Evolutionary conservation across 2,888 invertebrate genomes (phyloP).

Genomic region (Campoletis raptor): DNA sequence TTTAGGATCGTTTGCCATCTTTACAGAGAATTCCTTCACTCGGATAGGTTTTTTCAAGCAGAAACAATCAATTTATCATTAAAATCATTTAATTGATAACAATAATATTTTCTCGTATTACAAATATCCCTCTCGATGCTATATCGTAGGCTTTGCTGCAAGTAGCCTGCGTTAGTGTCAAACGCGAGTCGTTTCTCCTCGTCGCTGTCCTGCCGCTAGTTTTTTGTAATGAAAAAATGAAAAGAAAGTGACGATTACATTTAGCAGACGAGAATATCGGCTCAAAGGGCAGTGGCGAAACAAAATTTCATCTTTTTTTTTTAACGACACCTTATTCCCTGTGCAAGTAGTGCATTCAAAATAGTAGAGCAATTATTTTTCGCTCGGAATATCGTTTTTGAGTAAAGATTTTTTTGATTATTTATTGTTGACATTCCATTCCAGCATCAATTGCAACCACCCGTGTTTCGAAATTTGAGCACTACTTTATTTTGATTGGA

Average conservation of each 20-base stretch:
- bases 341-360: slow-evolving; percentile 5
- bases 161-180: slow-evolving; percentile 74
- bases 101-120: slow-evolving; percentile 26
- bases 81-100: not conserved
- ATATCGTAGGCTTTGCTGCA: slow-evolving; percentile 84
- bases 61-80: not conserved
- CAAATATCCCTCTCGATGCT: slow-evolving; percentile 75
- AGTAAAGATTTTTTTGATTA: not conserved
- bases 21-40: not conserved
- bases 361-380: not conserved
- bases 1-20: not conserved
- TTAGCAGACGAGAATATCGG: not conserved
- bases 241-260: too few species aligned
- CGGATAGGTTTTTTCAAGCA: not conserved
- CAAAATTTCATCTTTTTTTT: slow-evolving; percentile 3
- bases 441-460: not conserved
- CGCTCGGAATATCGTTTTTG: not conserved
- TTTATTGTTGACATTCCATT: not conserved
- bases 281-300: not conserved
- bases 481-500: not conserved
- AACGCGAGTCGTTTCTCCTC: slow-evolving; percentile 64
- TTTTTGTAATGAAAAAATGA: slow-evolving; percentile 5
- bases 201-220: slow-evolving; percentile 54
- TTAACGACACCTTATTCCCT: not conserved
- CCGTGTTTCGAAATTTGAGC: not conserved